Base-by-base conservation (phyloP, 1,140 invertebrate species). In the Drosophila pandora region DNA sequence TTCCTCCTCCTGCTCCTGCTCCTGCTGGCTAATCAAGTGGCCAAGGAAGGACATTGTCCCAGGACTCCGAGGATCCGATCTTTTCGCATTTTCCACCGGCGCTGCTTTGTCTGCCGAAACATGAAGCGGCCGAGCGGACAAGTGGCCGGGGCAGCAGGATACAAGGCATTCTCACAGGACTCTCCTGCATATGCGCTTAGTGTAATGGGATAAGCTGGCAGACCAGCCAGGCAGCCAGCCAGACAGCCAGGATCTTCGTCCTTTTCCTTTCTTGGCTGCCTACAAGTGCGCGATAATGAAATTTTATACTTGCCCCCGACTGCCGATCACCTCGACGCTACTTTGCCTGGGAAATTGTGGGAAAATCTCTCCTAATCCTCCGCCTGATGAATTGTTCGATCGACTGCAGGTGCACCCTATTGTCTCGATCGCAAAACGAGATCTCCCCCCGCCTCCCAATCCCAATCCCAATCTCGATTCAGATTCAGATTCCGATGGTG, bases 301-400 rank as follows among this genome's bases (percentile, higher is more conserved):
- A 87, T 87, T 87, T 72, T 83, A 87, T 82, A 87, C 83, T 88
- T 82, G 82, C 82, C 68, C 78, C 72, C 65, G 48, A 49, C 55
- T 45, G 9, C 8, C 43, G 47, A 28, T n/a, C 49, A 73, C 13
- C 34, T 39, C 7, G 47, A 71, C 69, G 64, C 45, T 57, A 65
- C 43, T 75, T 65, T 80, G 78, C 61, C 54, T 13, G 47, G 75
- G 48, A 85, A 85, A 85, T 85, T 85, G 82, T 87, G 82, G 82
- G 82, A 87, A 87, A 87, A 87, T 87, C 82, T 72, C 58, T 78
- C 48, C 69, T 87, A 87, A 87, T 87, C 82, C 79, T 45, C 53
- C 48, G 49, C 22, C 76, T 68, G 83, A 82, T 83, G 79, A 82
- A 85, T 85, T 74, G 83, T 79, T 82, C 65, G 61, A 63, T 70